Base-by-base conservation (phyloP, 2,888 invertebrate genomes). In the Anthrax anthrax region DNA sequence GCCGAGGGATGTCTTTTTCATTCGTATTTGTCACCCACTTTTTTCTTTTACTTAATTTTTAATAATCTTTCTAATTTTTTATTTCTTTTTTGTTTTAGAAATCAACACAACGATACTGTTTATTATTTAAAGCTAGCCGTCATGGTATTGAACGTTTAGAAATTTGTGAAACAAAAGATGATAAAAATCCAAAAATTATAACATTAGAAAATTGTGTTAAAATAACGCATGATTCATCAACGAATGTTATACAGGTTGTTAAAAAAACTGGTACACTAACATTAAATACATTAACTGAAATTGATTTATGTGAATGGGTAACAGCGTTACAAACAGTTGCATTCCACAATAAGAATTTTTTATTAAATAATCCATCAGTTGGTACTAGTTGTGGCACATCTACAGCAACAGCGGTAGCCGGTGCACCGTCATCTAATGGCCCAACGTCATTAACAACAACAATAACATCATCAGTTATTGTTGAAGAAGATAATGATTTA, bases 151-250 rank as follows among this genome's bases (percentile, higher is more conserved):
- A 86, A 61, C 73, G 90, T 39, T 71, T 90, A 47, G 90, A 90
- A 74, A 80, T 90, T 54, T 88, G 83, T 64, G 90, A 90, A 56
- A 78, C 74, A 58, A 80, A 81, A 64, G 85, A 84, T 53, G 85
- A 86, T 60, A 67, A 74, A 50, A 77, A 80, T 57, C 78, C 81
- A 32, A 79, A 80, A 62, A 87, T 89, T 50, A 80, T 90, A 51
- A 85, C 88, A 1, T 72, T 90, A 45, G 87, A 88, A 70, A 84
- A 88, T 62, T 89, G 89, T 64, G 80, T 89, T 38, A 90, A 90
- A 74, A 87, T 90, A 59, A 77, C 78, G 51, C 77, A 79, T 63
- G 66, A 69, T 62, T 73, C 74, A 61, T 70, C 75, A 65, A 74
- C 74, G 47, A 78, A 76, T 58, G 72, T 75, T 54, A 76, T 77